Conservation (phyloP, 2,113 vertebrate species). For the Tyto alba region DNA sequence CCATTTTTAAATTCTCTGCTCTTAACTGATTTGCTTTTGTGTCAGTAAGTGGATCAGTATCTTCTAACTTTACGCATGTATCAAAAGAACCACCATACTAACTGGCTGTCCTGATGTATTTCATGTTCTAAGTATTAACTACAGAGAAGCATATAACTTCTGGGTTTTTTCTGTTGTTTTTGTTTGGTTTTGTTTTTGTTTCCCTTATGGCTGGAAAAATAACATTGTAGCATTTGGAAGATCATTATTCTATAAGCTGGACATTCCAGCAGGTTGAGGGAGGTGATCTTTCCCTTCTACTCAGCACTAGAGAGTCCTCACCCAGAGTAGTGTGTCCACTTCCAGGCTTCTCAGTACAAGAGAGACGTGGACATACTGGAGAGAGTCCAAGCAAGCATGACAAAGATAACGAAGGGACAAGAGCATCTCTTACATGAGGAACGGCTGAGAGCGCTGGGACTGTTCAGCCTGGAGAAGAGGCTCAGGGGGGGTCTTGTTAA, state of each 20-base stretch:
- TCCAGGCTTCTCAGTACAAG: neutral
- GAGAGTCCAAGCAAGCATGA: neutral
- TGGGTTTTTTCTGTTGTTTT: neutral
- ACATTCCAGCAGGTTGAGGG: neutral
- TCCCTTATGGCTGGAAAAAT: neutral
- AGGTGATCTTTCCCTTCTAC: neutral
- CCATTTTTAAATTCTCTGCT: neutral
- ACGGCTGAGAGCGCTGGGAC: neutral
- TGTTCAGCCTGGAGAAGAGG: neutral
- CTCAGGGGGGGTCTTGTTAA: neutral
- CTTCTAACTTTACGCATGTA: neutral
- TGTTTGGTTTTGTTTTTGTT: neutral
- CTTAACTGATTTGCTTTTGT: neutral
- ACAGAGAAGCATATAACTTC: neutral
- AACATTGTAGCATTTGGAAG: neutral
- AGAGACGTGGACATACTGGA: neutral
- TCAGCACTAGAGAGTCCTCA: neutral
- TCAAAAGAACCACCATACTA: neutral
- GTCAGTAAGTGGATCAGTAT: neutral
- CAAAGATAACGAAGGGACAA: neutral
- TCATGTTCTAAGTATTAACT: neutral
- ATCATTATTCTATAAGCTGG: neutral
- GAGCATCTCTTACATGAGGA: neutral
- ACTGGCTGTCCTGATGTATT: neutral
- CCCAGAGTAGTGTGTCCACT: fast-evolving